Evolutionary conservation across 2,113 vertebrate genomes (phyloP).

Genomic region (Proterorhinus semilunaris): DNA sequence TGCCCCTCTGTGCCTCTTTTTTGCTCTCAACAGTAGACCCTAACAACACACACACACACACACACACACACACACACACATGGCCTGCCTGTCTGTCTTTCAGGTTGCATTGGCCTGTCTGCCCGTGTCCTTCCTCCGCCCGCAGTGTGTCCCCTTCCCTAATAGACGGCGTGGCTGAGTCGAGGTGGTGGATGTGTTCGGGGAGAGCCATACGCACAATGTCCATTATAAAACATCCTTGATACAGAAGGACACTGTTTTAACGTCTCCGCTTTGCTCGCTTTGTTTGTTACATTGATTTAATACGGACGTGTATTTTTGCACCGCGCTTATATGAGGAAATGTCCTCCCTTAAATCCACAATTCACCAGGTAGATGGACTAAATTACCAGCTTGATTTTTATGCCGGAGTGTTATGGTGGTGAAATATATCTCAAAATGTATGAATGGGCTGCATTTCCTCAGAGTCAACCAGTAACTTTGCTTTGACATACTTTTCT

Average conservation of each 20-base stretch:
- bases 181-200: slow-evolving; percentile 38
- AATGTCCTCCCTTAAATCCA: too few relatives aligned
- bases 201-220: slow-evolving; percentile 46
- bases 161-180: slow-evolving; percentile 42
- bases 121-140: not conserved
- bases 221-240: slow-evolving; percentile 64
- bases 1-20: not conserved
- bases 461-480: too few relatives aligned
- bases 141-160: slow-evolving; percentile 3
- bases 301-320: not conserved
- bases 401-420: too few relatives aligned
- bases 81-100: not conserved
- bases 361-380: too few relatives aligned
- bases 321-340: not conserved
- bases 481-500: too few relatives aligned
- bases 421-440: too few relatives aligned
- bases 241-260: slow-evolving; percentile 47
- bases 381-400: too few relatives aligned
- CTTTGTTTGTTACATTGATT: slow-evolving; percentile 14
- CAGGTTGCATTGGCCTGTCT: slow-evolving; percentile 4
- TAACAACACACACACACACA: not conserved
- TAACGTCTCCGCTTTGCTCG: slow-evolving; percentile 28
- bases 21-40: slow-evolving; percentile 7
- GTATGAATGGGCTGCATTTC: too few relatives aligned
- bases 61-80: too few relatives aligned